These are phyloP conservation scores for Rhopalosiphum padi DNA, from an alignment of 1,140 invertebrate species.

Conservation along the genomic window DNA sequence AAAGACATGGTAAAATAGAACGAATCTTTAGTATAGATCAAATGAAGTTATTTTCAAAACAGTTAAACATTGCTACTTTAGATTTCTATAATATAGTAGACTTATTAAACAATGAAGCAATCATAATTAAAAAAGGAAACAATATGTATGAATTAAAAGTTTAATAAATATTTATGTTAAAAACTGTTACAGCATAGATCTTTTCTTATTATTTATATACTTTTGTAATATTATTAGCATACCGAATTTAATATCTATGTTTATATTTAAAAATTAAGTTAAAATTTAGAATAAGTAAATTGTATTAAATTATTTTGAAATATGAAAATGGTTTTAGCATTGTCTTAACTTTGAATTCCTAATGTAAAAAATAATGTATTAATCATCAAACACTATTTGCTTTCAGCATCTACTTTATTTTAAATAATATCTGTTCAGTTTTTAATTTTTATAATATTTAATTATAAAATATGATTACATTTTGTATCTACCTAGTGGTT, in stretches of 20 bases:
- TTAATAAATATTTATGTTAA: background rate
- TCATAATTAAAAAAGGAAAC: constrained; percentile 82
- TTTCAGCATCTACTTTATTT: background rate
- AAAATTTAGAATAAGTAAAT: background rate
- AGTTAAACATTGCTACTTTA: constrained; percentile 70
- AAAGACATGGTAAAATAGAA: constrained; percentile 70
- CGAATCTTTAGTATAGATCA: constrained; percentile 78
- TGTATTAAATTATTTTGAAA: background rate
- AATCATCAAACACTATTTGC: background rate
- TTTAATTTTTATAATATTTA: background rate
- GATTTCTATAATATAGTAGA: constrained; percentile 74
- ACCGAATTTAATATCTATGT: background rate
- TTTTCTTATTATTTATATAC: background rate
- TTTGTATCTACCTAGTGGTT: background rate
- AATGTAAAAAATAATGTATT: background rate
- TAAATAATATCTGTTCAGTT: background rate
- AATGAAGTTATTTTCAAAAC: constrained; percentile 74
- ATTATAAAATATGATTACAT: background rate
- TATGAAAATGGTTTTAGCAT: background rate
- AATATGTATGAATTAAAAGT: constrained; percentile 75
- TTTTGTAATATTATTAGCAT: background rate
- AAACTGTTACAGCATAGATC: background rate
- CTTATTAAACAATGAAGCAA: constrained; percentile 83
- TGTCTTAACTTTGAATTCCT: background rate
- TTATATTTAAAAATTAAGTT: background rate